Evolutionary conservation across 2,113 vertebrate genomes (phyloP), one percentile per base, ranked within the genome.

Genomic region (Danionella cerebrum): DNA sequence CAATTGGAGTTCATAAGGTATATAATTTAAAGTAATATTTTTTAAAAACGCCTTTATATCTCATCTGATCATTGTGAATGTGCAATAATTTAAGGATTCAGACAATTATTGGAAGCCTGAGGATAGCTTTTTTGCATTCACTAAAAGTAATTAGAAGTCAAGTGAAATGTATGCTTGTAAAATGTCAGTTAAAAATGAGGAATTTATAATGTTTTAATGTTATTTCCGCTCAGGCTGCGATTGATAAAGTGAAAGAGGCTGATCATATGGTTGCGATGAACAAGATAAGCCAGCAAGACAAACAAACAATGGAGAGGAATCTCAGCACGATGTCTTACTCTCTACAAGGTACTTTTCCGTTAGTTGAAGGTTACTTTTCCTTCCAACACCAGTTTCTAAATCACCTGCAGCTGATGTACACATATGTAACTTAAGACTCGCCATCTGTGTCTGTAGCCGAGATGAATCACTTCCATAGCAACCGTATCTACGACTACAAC

Each of bases 391-490:
- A n/a, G n/a, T n/a, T n/a, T n/a, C n/a, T n/a, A n/a, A n/a, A n/a
- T 33, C 29, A 19, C 25, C 1, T 29, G 35, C 9, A 29, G 12
- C 35, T 24, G 38, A 42, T 29, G 14, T n/a, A 42, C 53, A 59
- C 12, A 16, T 10, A 6, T 62, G 63, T 53, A 74, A 63, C 47
- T 42, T 31, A 48, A 68, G 5, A 58, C 53, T 73, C 18, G 53
- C 53, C 73, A 48, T 50, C 42, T 80, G 73, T 69, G 8, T 57
- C 85, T 84, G 72, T 67, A 93, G 92, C 92, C 5, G 92, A 94
- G 82, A 93, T 93, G 91, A 94, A 92, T 80, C 92, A 94, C 81
- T 93, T 94, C 71, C 92, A 94, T 72, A 91, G 86, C 80, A 93
- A 93, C 87, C 89, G 92, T 53, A 92, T 92, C 83, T 94, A 94